Percentiles rank a stretch among this genome's conserved stretches.
Evolutionary conservation across 1,140 invertebrate genomes (phyloP).

Genomic region (Mizuhopecten yessoensis): DNA sequence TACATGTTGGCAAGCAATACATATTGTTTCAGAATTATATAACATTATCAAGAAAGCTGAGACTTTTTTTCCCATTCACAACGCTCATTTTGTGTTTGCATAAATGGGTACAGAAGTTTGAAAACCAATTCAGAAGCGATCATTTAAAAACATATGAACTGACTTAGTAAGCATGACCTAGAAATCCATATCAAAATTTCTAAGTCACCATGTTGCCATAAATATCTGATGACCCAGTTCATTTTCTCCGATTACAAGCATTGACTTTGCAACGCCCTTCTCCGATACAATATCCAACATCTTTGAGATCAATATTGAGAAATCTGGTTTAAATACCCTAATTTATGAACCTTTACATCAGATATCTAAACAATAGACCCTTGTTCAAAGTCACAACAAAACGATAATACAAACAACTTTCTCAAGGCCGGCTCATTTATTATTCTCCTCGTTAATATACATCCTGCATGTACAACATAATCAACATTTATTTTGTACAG

Average conservation of each 20-base stretch:
- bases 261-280: conserved; percentile 15
- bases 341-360: background rate
- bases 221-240: conserved; percentile 1
- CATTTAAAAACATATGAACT: background rate
- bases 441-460: background rate
- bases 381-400: background rate
- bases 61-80: too few relatives aligned
- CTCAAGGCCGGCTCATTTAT: background rate
- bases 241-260: conserved; percentile 6
- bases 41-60: too few relatives aligned
- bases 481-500: background rate
- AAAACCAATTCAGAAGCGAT: too few relatives aligned
- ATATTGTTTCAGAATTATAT: too few relatives aligned
- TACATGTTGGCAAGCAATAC: too few relatives aligned
- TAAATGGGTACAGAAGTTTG: too few relatives aligned
- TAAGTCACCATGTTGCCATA: background rate
- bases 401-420: background rate
- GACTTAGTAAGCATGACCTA: too few relatives aligned
- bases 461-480: background rate
- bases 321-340: background rate
- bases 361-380: background rate
- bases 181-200: background rate
- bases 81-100: too few relatives aligned
- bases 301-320: background rate
- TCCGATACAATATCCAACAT: conserved; percentile 17